phyloP scores from a whole-genome alignment of 2,888 invertebrate genomes.

The Xestoiulus laeticollis region DNA sequence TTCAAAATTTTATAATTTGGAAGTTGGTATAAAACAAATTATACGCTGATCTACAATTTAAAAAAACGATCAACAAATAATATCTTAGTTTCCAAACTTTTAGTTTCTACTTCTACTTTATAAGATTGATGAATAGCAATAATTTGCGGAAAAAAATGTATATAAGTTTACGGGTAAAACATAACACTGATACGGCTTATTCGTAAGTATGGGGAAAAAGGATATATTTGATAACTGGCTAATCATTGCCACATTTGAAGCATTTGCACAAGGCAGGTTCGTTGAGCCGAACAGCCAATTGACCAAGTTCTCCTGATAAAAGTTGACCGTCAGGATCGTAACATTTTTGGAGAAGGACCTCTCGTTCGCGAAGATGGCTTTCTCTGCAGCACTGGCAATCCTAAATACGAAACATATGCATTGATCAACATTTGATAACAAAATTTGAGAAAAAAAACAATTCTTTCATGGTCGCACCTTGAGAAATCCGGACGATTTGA shows the following conservation, averaged over 20 bases:
- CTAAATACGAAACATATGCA: conserved; percentile 64
- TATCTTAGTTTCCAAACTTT: no score
- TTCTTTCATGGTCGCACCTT: conserved; percentile 70
- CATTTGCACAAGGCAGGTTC: conserved; percentile 92
- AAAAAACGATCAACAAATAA: no score
- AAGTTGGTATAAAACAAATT: no score
- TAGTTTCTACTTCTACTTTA: no score
- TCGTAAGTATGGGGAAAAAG: neutral
- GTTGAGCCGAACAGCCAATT: conserved; percentile 81
- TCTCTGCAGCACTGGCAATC: conserved; percentile 94
- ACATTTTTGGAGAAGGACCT: conserved; percentile 82
- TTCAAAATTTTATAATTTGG: no score
- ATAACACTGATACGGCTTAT: no score
- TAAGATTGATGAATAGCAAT: no score
- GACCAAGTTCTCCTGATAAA: conserved; percentile 71
- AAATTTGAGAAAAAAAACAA: conserved; percentile 52
- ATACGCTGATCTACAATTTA: no score
- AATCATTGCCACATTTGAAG: conserved; percentile 77
- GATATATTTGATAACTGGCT: neutral
- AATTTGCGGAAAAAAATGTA: no score
- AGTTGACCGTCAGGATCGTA: conserved; percentile 87
- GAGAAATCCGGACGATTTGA: conserved; percentile 85
- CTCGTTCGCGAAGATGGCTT: conserved; percentile 81
- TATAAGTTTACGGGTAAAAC: no score
- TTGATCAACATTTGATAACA: neutral